Evolutionary conservation across 1,140 invertebrate species (phyloP).

Genomic region (Brachionus manjavacas): DNA sequence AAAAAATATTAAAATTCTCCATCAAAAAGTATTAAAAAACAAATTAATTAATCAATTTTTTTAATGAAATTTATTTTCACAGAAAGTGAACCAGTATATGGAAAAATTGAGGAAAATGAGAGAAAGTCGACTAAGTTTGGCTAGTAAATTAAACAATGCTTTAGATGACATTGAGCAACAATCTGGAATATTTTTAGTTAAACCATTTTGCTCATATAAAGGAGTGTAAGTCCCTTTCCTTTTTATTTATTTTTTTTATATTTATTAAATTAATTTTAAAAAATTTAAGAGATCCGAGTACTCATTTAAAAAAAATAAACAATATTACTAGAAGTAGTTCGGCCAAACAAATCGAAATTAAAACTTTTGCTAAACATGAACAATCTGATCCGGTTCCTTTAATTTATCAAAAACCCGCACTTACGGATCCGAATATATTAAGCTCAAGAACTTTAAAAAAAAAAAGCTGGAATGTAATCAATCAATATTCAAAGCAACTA

Average conservation of each 20-base stretch:
- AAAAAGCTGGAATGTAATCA: background rate
- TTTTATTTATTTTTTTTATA: background rate
- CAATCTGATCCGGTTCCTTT: background rate
- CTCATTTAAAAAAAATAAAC: background rate
- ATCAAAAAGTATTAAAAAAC: background rate
- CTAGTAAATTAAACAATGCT: conserved; percentile 51
- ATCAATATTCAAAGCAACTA: background rate
- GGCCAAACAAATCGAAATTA: background rate
- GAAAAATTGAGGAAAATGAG: conserved; percentile 52
- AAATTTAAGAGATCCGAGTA: conserved; percentile 2
- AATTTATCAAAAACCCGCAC: background rate
- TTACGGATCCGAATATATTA: background rate
- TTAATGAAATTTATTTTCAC: conserved; percentile 41
- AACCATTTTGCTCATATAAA: conserved; percentile 55
- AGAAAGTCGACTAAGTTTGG: conserved; percentile 48
- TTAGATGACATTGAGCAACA: conserved; percentile 53
- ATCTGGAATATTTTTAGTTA: conserved; percentile 56
- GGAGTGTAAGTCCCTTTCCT: conserved; percentile 47
- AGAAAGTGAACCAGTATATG: conserved; percentile 51
- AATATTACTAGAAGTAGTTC: background rate
- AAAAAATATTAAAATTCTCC: background rate
- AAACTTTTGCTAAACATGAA: background rate
- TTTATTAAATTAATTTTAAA: background rate
- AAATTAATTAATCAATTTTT: background rate
- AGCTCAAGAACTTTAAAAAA: background rate